Conservation (phyloP, 2,888 invertebrate genomes). For the Acanthoscelides obtectus region DNA sequence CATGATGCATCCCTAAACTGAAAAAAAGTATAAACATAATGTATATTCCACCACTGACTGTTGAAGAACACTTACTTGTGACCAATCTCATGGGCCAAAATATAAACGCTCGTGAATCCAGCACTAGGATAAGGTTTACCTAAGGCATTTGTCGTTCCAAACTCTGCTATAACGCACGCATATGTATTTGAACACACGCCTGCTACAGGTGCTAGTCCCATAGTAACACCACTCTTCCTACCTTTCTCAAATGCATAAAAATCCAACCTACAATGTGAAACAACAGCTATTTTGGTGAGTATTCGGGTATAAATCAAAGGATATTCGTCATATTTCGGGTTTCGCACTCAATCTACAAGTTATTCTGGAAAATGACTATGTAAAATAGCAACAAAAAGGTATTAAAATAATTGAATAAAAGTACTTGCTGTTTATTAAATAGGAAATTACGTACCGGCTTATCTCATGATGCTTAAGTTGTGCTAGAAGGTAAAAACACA, state of each 20-base stretch:
- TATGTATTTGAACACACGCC: slow-evolving; percentile 70
- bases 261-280: slow-evolving; percentile 53
- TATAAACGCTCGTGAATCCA: slow-evolving; percentile 78
- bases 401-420: too few relatives aligned
- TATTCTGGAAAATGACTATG: too few relatives aligned
- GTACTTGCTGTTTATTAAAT: too few relatives aligned
- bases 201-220: slow-evolving; percentile 78
- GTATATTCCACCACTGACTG: background rate
- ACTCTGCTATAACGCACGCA: slow-evolving; percentile 74
- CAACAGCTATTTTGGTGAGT: too few relatives aligned
- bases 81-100: slow-evolving; percentile 79
- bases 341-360: too few relatives aligned
- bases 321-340: too few relatives aligned
- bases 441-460: too few relatives aligned
- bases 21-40: slow-evolving; percentile 13
- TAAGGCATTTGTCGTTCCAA: slow-evolving; percentile 66
- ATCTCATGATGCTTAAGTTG: too few relatives aligned
- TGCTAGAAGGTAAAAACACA: too few relatives aligned
- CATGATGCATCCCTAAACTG: slow-evolving; percentile 78
- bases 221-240: slow-evolving; percentile 65
- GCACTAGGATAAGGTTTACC: slow-evolving; percentile 78
- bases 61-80: slow-evolving; percentile 59
- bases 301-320: too few relatives aligned
- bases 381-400: too few relatives aligned
- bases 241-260: slow-evolving; percentile 70